A percentile compares a stretch with the other conserved stretches of the same genome.
Conservation (phyloP, 2,797 vertebrate species). For the Siniperca undulata region DNA sequence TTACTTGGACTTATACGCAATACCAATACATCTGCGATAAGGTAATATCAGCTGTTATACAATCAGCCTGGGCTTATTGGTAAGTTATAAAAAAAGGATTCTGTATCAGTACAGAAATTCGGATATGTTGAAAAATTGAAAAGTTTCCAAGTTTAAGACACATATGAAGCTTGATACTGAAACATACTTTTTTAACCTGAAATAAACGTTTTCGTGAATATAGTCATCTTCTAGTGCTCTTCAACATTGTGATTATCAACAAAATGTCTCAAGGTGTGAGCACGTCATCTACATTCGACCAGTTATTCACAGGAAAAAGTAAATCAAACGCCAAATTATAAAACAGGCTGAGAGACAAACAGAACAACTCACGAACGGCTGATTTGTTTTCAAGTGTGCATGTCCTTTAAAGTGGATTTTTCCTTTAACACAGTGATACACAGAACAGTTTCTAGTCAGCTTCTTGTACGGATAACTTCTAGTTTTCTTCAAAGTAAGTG, state of each 20-base stretch:
- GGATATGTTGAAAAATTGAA: too few relatives aligned
- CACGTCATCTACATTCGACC: not conserved
- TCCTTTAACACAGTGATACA: slow-evolving; percentile 25
- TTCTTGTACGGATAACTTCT: not conserved
- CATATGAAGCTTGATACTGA: not conserved
- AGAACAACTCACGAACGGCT: not conserved
- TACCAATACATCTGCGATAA: not conserved
- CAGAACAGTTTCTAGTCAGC: slow-evolving; percentile 27
- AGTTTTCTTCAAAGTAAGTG: not conserved
- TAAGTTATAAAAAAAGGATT: too few relatives aligned
- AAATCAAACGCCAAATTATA: not conserved
- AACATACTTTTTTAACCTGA: not conserved
- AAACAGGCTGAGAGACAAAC: not conserved
- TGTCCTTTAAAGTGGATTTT: slow-evolving; percentile 36
- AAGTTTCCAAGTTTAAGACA: not conserved
- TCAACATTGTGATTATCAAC: not conserved
- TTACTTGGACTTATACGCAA: too few relatives aligned
- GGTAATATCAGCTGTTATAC: too few relatives aligned
- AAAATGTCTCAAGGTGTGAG: not conserved
- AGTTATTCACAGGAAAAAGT: not conserved
- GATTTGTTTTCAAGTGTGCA: not conserved
- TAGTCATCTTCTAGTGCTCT: not conserved
- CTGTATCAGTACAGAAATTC: not conserved
- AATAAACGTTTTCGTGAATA: not conserved
- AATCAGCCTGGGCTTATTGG: too few relatives aligned